phyloP scores from a whole-genome alignment of 2,888 invertebrate genomes.

The Aquatica leii region DNA sequence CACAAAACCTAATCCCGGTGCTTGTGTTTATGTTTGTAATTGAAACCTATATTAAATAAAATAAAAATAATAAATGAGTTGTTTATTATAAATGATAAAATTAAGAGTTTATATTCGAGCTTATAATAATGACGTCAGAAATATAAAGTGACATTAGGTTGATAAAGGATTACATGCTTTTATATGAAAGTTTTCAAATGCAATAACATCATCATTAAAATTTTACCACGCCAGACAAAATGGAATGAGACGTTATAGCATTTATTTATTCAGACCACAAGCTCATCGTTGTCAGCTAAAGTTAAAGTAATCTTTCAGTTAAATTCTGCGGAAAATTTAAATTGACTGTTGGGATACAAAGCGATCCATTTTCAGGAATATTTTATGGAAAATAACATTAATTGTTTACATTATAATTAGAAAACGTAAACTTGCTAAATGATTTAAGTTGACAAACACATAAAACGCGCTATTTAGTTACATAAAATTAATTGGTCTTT shows the following conservation, averaged over 20 bases:
- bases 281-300: constrained; percentile 16
- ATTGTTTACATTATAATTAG: too few species aligned
- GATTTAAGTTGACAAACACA: too few species aligned
- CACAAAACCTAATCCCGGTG: constrained; percentile 75
- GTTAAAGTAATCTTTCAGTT: constrained; percentile 23
- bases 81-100: too few species aligned
- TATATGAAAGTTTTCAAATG: constrained; percentile 5
- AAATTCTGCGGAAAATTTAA: constrained; percentile 29
- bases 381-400: too few species aligned
- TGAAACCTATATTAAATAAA: neutral
- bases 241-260: neutral
- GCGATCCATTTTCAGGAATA: too few species aligned
- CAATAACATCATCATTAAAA: constrained; percentile 1
- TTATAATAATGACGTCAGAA: neutral
- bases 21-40: constrained; percentile 62
- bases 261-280: constrained; percentile 19
- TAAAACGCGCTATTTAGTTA: neutral
- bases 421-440: too few species aligned
- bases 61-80: neutral
- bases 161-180: constrained; percentile 1
- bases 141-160: constrained; percentile 7
- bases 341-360: constrained; percentile 12
- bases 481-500: neutral
- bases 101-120: too few species aligned
- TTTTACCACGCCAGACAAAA: constrained; percentile 1